These are phyloP conservation scores for Cervus canadensis DNA, from an alignment of 2,113 vertebrate genomes.

Conservation along the genomic window DNA sequence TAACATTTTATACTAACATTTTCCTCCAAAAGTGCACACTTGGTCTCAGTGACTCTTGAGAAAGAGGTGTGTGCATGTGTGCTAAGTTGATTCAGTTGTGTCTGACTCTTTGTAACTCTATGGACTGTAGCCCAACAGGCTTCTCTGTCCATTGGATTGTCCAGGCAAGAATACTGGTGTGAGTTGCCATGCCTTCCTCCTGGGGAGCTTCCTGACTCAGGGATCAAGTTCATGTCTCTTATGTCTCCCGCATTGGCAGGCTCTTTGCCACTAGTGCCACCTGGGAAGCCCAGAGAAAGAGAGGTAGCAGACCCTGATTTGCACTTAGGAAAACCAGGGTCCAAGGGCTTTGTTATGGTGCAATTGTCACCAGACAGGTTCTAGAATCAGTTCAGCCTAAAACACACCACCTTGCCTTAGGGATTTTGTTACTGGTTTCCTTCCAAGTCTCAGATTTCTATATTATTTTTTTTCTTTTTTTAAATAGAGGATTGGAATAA, in stretches of 20 bases:
- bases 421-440: not conserved
- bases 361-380: not conserved
- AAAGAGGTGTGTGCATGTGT: not conserved
- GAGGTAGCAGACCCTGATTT: not conserved
- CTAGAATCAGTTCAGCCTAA: not conserved
- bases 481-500: not conserved
- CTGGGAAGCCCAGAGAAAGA: not conserved
- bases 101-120: not conserved
- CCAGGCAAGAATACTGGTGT: not conserved
- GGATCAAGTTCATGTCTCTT: accelerated
- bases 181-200: not conserved
- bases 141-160: not conserved
- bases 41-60: not conserved
- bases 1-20: not conserved
- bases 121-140: not conserved
- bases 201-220: not conserved
- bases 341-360: too few species aligned
- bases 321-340: not conserved
- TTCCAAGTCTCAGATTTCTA: not conserved
- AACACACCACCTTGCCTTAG: not conserved
- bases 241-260: not conserved
- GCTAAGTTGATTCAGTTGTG: not conserved
- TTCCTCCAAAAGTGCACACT: not conserved
- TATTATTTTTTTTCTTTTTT: not conserved
- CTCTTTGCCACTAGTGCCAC: not conserved